phyloP scores from a whole-genome alignment of 1,140 invertebrate species.

The Apis dorsata region DNA sequence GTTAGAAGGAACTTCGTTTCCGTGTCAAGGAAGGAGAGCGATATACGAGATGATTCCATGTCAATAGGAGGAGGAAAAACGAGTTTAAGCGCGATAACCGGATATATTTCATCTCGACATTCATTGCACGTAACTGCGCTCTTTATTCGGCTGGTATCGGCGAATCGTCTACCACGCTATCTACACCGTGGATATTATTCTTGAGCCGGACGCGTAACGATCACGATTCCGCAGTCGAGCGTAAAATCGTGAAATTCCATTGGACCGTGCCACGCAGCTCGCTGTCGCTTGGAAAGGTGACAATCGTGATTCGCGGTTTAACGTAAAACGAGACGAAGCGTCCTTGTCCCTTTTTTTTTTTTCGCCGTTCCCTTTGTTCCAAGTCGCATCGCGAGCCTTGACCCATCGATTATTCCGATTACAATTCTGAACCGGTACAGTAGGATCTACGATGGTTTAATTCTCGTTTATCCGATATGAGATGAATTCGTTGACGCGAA shows the following conservation, averaged over 20 bases:
- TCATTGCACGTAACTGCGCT: constrained; percentile 59
- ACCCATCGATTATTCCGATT: too few relatives aligned
- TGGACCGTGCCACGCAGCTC: constrained; percentile 32
- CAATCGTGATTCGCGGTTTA: neutral
- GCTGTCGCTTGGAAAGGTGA: constrained; percentile 2
- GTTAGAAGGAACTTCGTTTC: constrained; percentile 24
- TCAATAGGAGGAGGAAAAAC: constrained; percentile 6
- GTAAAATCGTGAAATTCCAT: constrained; percentile 63
- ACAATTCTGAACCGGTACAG: too few relatives aligned
- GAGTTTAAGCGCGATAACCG: constrained; percentile 44
- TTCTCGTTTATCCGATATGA: too few relatives aligned
- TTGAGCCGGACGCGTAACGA: constrained; percentile 48
- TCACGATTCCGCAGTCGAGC: constrained; percentile 46
- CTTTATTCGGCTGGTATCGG: constrained; percentile 51
- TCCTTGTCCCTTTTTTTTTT: neutral
- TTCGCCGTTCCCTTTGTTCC: too few relatives aligned
- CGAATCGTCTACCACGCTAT: constrained; percentile 38
- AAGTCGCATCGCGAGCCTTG: too few relatives aligned
- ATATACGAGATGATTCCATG: neutral
- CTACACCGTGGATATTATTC: constrained; percentile 54
- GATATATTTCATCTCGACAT: constrained; percentile 63
- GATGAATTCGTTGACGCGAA: too few relatives aligned
- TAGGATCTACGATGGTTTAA: too few relatives aligned
- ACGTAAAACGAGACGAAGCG: neutral
- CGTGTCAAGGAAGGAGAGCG: constrained; percentile 4